phyloP scores from a whole-genome alignment of 2,888 invertebrate species.

The Dynastes maya region DNA sequence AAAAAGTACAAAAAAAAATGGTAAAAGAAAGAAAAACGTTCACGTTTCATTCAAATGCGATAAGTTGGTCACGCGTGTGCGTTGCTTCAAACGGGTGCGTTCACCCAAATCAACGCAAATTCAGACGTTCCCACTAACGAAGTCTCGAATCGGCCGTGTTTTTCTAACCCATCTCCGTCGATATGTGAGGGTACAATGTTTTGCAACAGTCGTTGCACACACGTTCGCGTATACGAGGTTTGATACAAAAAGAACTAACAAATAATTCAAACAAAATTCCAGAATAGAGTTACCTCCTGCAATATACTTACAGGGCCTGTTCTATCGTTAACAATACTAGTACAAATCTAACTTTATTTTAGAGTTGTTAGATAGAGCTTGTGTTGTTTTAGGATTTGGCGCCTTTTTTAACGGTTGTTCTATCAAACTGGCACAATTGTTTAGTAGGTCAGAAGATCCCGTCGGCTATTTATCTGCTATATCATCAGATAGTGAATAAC shows the following conservation, averaged over 20 bases:
- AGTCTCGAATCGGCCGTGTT: constrained; percentile 32
- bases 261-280: not conserved
- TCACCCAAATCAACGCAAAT: constrained; percentile 50
- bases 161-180: constrained; percentile 41
- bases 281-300: not conserved
- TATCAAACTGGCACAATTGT: too few relatives aligned
- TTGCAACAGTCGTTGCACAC: constrained; percentile 22
- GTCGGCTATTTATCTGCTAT: too few relatives aligned
- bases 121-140: constrained; percentile 48
- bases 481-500: too few relatives aligned
- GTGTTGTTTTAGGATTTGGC: too few relatives aligned
- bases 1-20: not conserved
- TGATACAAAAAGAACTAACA: not conserved
- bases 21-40: not conserved
- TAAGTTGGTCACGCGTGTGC: constrained; percentile 35
- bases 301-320: too few relatives aligned
- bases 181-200: constrained; percentile 17
- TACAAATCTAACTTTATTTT: too few relatives aligned
- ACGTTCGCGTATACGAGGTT: not conserved
- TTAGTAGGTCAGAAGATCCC: too few relatives aligned
- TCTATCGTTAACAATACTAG: too few relatives aligned
- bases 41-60: constrained; percentile 36
- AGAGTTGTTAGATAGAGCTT: too few relatives aligned
- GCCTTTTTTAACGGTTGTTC: too few relatives aligned
- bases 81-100: constrained; percentile 47